A percentile compares a stretch with the other conserved stretches of the same genome.
phyloP scores from a whole-genome alignment of 2,113 vertebrate species.

The Puntigrus tetrazona region DNA sequence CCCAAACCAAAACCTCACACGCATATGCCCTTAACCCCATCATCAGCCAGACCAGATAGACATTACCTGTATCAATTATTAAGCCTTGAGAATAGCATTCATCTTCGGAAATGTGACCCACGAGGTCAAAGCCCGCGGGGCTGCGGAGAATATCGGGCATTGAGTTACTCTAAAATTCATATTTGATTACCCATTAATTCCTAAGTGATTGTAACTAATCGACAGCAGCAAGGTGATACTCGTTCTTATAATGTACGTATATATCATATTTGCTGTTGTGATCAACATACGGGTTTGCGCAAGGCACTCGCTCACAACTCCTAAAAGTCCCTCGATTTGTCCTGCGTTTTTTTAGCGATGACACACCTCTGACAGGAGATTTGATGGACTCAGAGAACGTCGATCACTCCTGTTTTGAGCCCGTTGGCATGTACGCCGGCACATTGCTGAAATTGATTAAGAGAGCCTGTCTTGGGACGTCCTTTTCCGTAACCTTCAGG shows the following conservation, averaged over 20 bases:
- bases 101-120: constrained; percentile 32
- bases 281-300: background rate
- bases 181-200: constrained; percentile 28
- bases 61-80: constrained; percentile 54
- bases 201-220: background rate
- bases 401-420: background rate
- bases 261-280: background rate
- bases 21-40: constrained; percentile 9
- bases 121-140: background rate
- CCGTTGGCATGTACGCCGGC: constrained; percentile 3
- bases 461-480: constrained; percentile 14
- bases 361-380: background rate
- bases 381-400: constrained; percentile 29
- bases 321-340: background rate
- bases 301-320: background rate
- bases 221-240: background rate
- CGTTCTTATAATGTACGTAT: background rate
- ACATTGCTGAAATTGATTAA: constrained; percentile 18
- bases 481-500: constrained; percentile 35
- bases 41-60: constrained; percentile 35
- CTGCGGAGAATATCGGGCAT: background rate
- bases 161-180: constrained; percentile 25
- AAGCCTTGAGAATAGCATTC: constrained; percentile 13
- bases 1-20: constrained; percentile 1
- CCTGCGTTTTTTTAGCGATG: background rate